Percentiles rank a stretch among this genome's conserved stretches.
Evolutionary conservation across 2,113 vertebrate genomes (phyloP).

Genomic region (Poeciliopsis retropinna): DNA sequence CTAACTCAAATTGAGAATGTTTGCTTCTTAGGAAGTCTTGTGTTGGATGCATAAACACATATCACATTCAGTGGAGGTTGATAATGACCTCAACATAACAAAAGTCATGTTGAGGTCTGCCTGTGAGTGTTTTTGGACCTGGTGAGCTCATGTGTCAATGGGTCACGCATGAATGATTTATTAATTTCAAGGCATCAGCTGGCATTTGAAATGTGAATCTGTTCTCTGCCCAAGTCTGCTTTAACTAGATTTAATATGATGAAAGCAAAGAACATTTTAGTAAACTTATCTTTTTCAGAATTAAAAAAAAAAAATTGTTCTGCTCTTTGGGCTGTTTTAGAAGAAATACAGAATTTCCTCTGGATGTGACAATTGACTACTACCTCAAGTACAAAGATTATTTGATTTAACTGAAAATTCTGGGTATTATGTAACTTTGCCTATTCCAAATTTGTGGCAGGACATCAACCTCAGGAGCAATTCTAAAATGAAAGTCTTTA

Average conservation of each 20-base stretch:
- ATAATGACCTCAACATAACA: neutral
- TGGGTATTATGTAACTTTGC: no score
- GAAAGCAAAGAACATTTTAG: slow-evolving; percentile 10
- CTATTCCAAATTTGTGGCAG: no score
- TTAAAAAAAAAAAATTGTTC: neutral
- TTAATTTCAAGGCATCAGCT: slow-evolving; percentile 38
- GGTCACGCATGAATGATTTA: slow-evolving; percentile 20
- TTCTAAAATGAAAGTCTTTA: no score
- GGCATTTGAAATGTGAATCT: slow-evolving; percentile 10
- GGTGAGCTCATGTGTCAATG: neutral
- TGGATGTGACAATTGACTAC: no score
- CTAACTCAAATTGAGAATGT: neutral
- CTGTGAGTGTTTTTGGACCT: slow-evolving; percentile 23
- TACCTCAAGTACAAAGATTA: no score
- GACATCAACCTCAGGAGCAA: no score
- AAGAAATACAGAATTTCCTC: no score
- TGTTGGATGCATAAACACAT: slow-evolving; percentile 2
- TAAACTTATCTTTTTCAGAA: neutral
- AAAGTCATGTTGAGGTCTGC: neutral
- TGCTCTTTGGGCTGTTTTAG: no score
- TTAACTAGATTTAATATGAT: slow-evolving; percentile 3
- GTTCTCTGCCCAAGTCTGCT: slow-evolving; percentile 9
- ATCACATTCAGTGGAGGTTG: neutral
- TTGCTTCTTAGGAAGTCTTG: neutral
- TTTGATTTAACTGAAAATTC: no score